phyloP scores from a whole-genome alignment of 1,140 invertebrate species.

The Archegozetes longisetosus region DNA sequence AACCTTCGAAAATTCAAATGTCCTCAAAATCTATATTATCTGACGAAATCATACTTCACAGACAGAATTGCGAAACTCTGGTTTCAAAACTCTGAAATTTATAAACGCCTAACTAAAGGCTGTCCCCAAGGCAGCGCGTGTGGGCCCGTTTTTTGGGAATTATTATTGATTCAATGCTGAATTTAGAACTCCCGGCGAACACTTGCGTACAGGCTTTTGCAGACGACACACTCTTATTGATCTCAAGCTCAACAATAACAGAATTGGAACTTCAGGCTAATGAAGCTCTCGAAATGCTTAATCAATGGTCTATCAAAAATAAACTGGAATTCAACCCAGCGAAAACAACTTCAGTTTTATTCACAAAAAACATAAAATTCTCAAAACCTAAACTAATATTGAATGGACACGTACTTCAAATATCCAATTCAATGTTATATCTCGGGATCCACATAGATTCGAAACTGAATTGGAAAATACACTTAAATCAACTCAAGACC shows the following conservation, averaged over 20 bases:
- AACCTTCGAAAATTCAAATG: background rate
- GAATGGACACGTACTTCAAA: background rate
- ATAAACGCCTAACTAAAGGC: background rate
- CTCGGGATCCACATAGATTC: background rate
- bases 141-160: constrained; percentile 13
- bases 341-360: constrained; percentile 10
- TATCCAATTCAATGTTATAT: background rate
- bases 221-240: constrained; percentile 4
- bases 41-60: background rate
- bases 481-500: background rate
- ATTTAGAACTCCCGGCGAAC: constrained; percentile 4
- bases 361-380: background rate
- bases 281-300: constrained; percentile 4
- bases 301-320: constrained; percentile 2
- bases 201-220: constrained; percentile 11
- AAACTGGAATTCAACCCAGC: constrained; percentile 13
- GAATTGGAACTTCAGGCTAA: background rate
- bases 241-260: background rate
- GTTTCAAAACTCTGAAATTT: background rate
- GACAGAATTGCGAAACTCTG: background rate
- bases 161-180: constrained; percentile 8
- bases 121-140: constrained; percentile 7
- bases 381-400: background rate
- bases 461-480: constrained; percentile 2
- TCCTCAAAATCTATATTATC: background rate